Percentiles rank a stretch among this genome's conserved stretches.
These are phyloP conservation scores for Lycophotia porphyrea DNA, from an alignment of 2,888 invertebrate genomes.

Conservation along the genomic window DNA sequence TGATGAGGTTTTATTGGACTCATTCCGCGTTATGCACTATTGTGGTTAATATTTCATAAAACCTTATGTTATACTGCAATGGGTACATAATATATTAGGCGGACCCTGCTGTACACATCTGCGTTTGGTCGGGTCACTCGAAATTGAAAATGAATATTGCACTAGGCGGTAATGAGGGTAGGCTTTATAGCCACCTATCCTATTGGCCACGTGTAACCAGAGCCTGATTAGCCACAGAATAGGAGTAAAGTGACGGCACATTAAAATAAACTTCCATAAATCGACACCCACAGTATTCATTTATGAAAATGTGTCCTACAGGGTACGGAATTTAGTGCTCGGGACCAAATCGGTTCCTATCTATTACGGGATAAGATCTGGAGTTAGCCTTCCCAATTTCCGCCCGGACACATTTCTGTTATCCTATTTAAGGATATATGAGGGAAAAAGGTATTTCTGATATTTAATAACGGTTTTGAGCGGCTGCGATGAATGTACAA, in stretches of 20 bases:
- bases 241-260: not conserved
- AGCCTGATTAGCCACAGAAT: not conserved
- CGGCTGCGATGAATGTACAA: not conserved
- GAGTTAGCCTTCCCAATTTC: constrained; percentile 56
- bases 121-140: not conserved
- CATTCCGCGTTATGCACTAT: not conserved
- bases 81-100: not conserved
- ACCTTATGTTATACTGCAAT: not conserved
- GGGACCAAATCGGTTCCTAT: constrained; percentile 48
- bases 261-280: not conserved
- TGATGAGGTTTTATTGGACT: constrained; percentile 20
- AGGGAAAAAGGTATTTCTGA: constrained; percentile 28
- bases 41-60: constrained; percentile 17
- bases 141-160: constrained; percentile 45
- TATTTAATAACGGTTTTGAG: constrained; percentile 17
- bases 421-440: constrained; percentile 44
- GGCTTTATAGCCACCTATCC: not conserved
- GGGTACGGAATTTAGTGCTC: constrained; percentile 37
- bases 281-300: not conserved
- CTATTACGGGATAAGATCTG: constrained; percentile 56
- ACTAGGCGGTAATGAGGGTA: constrained; percentile 12
- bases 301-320: constrained; percentile 17
- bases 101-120: constrained; percentile 5
- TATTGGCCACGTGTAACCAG: not conserved
- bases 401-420: constrained; percentile 42